Evolutionary conservation across 2,888 invertebrate genomes (phyloP).

Genomic region (Nomada goodeniana): DNA sequence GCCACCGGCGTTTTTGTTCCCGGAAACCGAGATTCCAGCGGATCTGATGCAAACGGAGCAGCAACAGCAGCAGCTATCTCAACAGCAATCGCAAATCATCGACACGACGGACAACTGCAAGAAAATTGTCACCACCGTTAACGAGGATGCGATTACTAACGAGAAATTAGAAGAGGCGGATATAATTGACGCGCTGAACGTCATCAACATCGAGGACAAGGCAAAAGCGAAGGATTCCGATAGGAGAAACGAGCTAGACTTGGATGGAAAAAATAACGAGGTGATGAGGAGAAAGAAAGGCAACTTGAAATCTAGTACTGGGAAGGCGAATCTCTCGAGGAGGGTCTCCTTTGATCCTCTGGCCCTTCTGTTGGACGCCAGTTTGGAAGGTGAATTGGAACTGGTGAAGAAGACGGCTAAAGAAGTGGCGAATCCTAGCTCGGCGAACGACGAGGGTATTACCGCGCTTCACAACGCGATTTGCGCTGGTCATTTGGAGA

Average conservation of each 20-base stretch:
- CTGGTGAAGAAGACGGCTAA: constrained; percentile 97
- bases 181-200: constrained; percentile 82
- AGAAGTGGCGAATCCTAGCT: constrained; percentile 97
- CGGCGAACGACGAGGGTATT: constrained; percentile 99
- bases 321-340: constrained; percentile 90
- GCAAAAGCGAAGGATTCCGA: constrained; percentile 76
- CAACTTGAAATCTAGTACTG: constrained; percentile 88
- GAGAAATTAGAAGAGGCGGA: constrained; percentile 82
- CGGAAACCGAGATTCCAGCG: constrained; percentile 89
- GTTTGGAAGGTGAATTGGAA: constrained; percentile 98
- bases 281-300: constrained; percentile 92
- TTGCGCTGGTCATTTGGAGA: constrained; percentile 99
- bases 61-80: constrained; percentile 79
- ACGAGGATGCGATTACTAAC: constrained; percentile 68
- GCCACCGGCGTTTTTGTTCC: constrained; percentile 93
- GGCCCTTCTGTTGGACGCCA: constrained; percentile 97
- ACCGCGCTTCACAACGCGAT: constrained; percentile 99
- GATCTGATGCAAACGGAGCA: constrained; percentile 85
- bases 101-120: constrained; percentile 75
- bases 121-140: constrained; percentile 50
- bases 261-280: constrained; percentile 83
- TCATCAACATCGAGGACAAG: constrained; percentile 82
- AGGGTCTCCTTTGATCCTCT: constrained; percentile 99
- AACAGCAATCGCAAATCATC: constrained; percentile 71
- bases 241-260: constrained; percentile 61